phyloP scores from a whole-genome alignment of 2,888 invertebrate genomes.

The Sinohyriopsis cumingii region DNA sequence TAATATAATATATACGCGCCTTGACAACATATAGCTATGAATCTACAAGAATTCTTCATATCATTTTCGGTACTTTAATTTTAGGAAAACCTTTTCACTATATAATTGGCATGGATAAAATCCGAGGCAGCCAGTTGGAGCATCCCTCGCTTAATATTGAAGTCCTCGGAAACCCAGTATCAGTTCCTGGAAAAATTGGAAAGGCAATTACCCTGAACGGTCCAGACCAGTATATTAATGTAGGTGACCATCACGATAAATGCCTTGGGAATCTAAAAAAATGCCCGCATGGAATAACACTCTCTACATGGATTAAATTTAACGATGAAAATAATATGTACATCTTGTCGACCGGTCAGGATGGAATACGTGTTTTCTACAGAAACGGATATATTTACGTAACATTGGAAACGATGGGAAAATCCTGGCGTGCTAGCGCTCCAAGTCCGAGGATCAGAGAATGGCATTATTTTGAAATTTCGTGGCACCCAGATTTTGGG shows the following conservation, averaged over 20 bases:
- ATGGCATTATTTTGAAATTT: slow-evolving; percentile 68
- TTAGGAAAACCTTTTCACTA: slow-evolving; percentile 56
- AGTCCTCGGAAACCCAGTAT: slow-evolving; percentile 42
- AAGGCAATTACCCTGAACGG: slow-evolving; percentile 63
- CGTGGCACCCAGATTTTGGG: slow-evolving; percentile 63
- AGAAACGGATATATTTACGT: slow-evolving; percentile 54
- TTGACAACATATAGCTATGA: background rate
- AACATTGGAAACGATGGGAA: slow-evolving; percentile 40
- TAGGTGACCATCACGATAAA: slow-evolving; percentile 52
- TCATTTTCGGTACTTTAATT: slow-evolving; percentile 7
- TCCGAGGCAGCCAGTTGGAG: slow-evolving; percentile 40
- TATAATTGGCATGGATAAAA: slow-evolving; percentile 56
- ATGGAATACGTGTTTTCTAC: slow-evolving; percentile 62
- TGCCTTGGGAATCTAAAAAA: slow-evolving; percentile 65
- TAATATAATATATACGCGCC: background rate
- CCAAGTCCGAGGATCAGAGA: slow-evolving; percentile 40
- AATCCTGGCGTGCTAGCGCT: slow-evolving; percentile 46
- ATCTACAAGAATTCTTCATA: background rate
- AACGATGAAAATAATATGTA: slow-evolving; percentile 59
- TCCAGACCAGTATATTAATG: slow-evolving; percentile 62
- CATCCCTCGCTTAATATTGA: slow-evolving; percentile 36
- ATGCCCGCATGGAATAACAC: slow-evolving; percentile 63
- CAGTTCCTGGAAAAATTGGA: slow-evolving; percentile 59
- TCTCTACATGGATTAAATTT: slow-evolving; percentile 65
- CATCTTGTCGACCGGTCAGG: slow-evolving; percentile 56